Base-by-base conservation (phyloP, 92 coral and sea anemone genomes). In the Blastomussa wellsi region DNA sequence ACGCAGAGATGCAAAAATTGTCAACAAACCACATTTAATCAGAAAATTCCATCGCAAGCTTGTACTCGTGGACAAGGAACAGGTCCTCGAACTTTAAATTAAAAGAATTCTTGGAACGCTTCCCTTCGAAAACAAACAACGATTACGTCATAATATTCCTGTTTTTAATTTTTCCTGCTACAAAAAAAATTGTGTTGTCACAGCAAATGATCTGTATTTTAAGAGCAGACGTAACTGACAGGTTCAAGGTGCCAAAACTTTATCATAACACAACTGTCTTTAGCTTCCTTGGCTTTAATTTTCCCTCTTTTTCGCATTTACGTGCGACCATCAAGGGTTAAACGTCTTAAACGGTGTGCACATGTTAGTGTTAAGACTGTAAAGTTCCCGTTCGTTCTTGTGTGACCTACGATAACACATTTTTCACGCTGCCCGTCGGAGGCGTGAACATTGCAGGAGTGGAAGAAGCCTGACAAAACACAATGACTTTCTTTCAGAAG, bases 21-120 rank as follows among this genome's bases (percentile, higher is more conserved):
- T 70, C 26, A 70, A 70, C 44, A 70, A 70, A 33, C n/a, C 41
- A 33, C 26, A 70, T n/a, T 26, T 8, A 38, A 22, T 37, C 49
- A 24, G 4, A 33, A 70, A 20, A 33, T 70, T 38, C 47, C 75
- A 70, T 70, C 75, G 75, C 26, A 1, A 37, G 44, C 44, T 24
- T 35, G n/a, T 33, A 33, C 74, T 68, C 38, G 11, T 22, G 37
- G 4, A 37, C 75, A 70, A n/a, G 48, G 48, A 37, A 51, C 17
- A 22, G 48, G 42, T 4, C 12, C 20, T 11, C 9, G 77, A 36
- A 72, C 55, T 35, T 49, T 19, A 32, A 76, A 31, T 32, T 31
- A 31, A 36, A 76, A 76, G 33, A 78, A 78, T 60, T 19, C 26
- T 19, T 3, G 49, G 70, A 78, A 78, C 82, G 53, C 48, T 24